Evolutionary conservation across 2,888 invertebrate species (phyloP).

Genomic region (Sicus ferrugineus): DNA sequence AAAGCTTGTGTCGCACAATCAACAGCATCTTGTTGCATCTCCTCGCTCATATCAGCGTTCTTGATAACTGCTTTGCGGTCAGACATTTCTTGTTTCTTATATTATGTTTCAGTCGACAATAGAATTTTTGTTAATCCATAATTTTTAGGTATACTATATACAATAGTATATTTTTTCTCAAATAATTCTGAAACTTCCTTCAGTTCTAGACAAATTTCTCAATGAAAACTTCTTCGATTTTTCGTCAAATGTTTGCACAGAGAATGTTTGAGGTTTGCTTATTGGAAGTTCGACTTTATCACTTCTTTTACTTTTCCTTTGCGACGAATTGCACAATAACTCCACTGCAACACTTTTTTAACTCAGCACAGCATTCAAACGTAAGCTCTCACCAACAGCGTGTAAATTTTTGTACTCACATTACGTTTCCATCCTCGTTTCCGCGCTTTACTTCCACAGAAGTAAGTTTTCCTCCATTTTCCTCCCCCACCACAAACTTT

Average conservation of each 20-base stretch:
- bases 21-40: slow-evolving; percentile 99
- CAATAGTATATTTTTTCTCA: slow-evolving; percentile 20
- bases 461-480: not conserved
- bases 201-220: slow-evolving; percentile 36
- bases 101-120: too few relatives aligned
- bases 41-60: slow-evolving; percentile 99
- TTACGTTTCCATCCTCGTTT: too few relatives aligned
- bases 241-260: slow-evolving; percentile 1
- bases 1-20: slow-evolving; percentile 98
- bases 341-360: slow-evolving; percentile 5
- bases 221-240: slow-evolving; percentile 37
- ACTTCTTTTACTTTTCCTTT: not conserved
- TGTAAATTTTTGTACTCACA: not conserved
- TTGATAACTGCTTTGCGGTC: slow-evolving; percentile 99
- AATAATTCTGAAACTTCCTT: slow-evolving; percentile 34
- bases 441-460: too few relatives aligned
- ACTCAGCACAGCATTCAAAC: too few relatives aligned
- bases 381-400: too few relatives aligned
- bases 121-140: slow-evolving; percentile 18
- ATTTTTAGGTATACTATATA: slow-evolving; percentile 18
- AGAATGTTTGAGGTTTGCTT: not conserved
- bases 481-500: not conserved
- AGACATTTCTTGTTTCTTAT: too few relatives aligned
- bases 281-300: not conserved
- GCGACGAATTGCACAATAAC: slow-evolving; percentile 1